Base-by-base conservation (phyloP, 2,113 vertebrate species). In the Illadopsis cleaveri region DNA sequence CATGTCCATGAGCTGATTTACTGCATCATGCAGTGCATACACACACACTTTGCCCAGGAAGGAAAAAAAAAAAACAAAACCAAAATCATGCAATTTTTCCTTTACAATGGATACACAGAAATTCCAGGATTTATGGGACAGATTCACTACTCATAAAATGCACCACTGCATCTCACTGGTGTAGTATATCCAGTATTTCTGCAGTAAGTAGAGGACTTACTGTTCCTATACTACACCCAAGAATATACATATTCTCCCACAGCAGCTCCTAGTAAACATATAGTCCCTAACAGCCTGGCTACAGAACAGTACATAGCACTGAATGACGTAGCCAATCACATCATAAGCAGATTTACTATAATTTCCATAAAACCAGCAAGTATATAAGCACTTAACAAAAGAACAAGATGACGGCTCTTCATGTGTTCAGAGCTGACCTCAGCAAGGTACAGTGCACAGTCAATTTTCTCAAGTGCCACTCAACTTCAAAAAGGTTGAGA, bases 381-480 rank as follows among this genome's bases (percentile, higher is more conserved):
- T 88, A 93, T 33, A 92, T 79, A 88, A 88, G 72, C 91, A 81
- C 94, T 92, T 93, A 82, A 90, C 68, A 62, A 81, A 90, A 90
- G 94, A 93, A 72, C 80, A 95, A 93, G 82, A 90, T 96, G 76
- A 61, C 8, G 25, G 76, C 91, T 83, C 76, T 93, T 83, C 3
- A 0, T 45, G 38, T 50, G 60, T 54, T 97, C 82, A 70, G 88
- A 62, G 68, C 60, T 95, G 96, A 97, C 96, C 96, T 81, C 79
- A 42, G 86, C 5, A 7, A 96, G 80, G 93, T 89, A 86, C 50
- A 75, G 89, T 93, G 94, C 84, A 77, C 53, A 82, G 91, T 37
- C 87, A 91, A 97, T 96, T 95, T 96, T 96, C 91, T 95, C 93
- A 97, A 96, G 93, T 94, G 89, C 90, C 95, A 97, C 89, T 97